Conservation (phyloP, 2,113 vertebrate genomes). For the Cranoglanis bouderius region DNA sequence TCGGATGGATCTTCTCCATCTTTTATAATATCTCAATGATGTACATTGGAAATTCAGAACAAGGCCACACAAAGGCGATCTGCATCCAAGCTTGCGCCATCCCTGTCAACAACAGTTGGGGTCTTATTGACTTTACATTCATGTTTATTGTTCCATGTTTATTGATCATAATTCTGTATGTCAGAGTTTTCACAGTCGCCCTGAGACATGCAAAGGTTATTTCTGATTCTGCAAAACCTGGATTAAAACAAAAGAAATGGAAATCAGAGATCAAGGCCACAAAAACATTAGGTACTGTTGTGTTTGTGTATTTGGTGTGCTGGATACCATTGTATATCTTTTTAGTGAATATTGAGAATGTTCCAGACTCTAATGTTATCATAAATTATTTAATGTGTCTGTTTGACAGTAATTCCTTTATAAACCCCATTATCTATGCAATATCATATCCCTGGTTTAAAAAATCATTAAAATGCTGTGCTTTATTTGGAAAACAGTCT, state of each 20-base stretch:
- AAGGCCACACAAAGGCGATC: constrained; percentile 4
- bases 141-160: constrained; percentile 42
- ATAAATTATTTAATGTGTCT: constrained; percentile 9
- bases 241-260: neutral
- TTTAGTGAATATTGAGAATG: constrained; percentile 22
- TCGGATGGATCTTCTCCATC: constrained; percentile 27
- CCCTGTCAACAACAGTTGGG: constrained; percentile 33
- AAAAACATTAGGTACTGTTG: constrained; percentile 47
- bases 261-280: constrained; percentile 50
- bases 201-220: constrained; percentile 59
- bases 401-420: constrained; percentile 43
- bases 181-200: constrained; percentile 41
- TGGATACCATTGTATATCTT: constrained; percentile 48
- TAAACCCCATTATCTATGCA: constrained; percentile 56
- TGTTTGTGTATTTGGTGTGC: constrained; percentile 46
- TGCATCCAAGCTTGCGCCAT: constrained; percentile 42
- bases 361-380: neutral
- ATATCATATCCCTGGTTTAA: constrained; percentile 56
- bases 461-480: constrained; percentile 11
- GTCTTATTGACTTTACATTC: constrained; percentile 46
- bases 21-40: constrained; percentile 42
- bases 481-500: neutral
- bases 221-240: neutral
- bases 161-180: constrained; percentile 44
- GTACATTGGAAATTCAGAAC: neutral